These are phyloP conservation scores for Ecdyonurus torrentis DNA, from an alignment of 2,888 invertebrate genomes.

Conservation along the genomic window DNA sequence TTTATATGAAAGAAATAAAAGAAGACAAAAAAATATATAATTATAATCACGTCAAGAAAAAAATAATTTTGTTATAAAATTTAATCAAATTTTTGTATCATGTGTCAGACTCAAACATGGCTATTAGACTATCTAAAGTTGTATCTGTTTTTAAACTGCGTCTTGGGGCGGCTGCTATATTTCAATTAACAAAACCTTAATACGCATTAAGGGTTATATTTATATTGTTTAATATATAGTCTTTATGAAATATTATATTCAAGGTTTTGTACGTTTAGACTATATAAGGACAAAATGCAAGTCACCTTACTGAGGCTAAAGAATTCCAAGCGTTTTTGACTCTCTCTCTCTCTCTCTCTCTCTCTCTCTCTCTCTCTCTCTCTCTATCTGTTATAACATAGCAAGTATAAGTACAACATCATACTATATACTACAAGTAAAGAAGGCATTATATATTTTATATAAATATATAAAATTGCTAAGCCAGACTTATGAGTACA, in stretches of 20 bases:
- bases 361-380: constrained; percentile 2
- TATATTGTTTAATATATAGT: too few species aligned
- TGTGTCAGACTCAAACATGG: background rate
- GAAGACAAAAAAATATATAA: background rate
- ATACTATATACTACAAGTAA: too few species aligned
- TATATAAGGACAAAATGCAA: background rate
- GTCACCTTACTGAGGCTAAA: background rate
- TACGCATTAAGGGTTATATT: too few species aligned
- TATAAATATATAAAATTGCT: background rate
- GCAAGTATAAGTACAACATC: background rate
- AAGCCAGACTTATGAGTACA: background rate
- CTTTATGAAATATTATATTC: too few species aligned
- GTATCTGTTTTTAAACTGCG: background rate
- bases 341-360: constrained; percentile 3
- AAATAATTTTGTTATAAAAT: background rate
- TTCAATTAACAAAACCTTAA: too few species aligned
- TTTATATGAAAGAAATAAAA: background rate
- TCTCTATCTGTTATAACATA: background rate
- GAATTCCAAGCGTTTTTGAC: background rate
- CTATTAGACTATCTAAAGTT: background rate
- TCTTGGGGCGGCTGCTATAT: too few species aligned
- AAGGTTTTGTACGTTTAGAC: background rate
- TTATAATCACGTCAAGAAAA: background rate
- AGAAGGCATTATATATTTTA: too few species aligned
- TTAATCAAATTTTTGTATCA: background rate